phyloP scores from a whole-genome alignment of 2,888 invertebrate genomes.

The Drosophila dives region DNA sequence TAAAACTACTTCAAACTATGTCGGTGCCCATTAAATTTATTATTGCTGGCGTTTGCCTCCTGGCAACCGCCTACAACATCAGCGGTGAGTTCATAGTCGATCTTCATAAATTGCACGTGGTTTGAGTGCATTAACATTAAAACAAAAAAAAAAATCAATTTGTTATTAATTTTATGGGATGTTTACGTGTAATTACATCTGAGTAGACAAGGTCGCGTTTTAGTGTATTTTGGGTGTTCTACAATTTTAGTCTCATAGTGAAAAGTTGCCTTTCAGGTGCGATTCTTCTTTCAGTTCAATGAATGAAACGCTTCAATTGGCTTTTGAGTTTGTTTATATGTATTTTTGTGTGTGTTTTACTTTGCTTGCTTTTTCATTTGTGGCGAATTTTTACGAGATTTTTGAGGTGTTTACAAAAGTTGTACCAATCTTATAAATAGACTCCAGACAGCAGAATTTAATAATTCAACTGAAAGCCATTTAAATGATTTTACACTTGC shows the following conservation, averaged over 20 bases:
- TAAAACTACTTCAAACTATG: conserved; percentile 49
- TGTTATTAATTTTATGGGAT: conserved; percentile 22
- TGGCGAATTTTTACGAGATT: conserved; percentile 53
- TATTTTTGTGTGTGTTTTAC: not conserved
- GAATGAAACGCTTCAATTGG: conserved; percentile 58
- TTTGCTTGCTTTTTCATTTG: conserved; percentile 19
- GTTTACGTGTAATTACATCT: conserved; percentile 66
- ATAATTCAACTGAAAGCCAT: conserved; percentile 24
- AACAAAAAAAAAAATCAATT: conserved; percentile 3
- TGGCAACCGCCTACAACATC: conserved; percentile 67
- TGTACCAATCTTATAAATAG: conserved; percentile 43
- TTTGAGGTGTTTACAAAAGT: conserved; percentile 59
- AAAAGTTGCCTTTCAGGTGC: conserved; percentile 36
- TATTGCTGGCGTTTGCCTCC: conserved; percentile 63
- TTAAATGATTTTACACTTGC: conserved; percentile 4
- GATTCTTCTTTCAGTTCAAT: conserved; percentile 37
- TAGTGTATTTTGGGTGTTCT: conserved; percentile 28
- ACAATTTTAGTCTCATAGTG: conserved; percentile 13
- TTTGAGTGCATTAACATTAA: conserved; percentile 26
- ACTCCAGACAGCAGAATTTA: conserved; percentile 36
- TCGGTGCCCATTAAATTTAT: conserved; percentile 63
- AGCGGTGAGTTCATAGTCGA: conserved; percentile 60
- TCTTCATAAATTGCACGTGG: conserved; percentile 30
- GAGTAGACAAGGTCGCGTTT: conserved; percentile 58
- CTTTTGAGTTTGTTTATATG: conserved; percentile 59